Evolutionary conservation across 1,140 invertebrate species (phyloP).

Genomic region (Diorhabda carinulata): DNA sequence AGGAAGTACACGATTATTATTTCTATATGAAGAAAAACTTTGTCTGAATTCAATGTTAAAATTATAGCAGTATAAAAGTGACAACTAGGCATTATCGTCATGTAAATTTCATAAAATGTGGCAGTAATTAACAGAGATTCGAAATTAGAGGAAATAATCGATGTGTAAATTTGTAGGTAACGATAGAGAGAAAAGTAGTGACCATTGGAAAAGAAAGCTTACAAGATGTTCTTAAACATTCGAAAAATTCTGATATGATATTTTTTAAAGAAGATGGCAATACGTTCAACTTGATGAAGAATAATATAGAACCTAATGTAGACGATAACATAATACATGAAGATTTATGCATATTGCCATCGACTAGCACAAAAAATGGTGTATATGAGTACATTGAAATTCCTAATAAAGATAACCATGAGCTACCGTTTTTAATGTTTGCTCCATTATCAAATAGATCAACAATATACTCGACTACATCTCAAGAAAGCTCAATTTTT

Average conservation of each 20-base stretch:
- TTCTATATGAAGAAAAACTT: no score
- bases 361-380: neutral
- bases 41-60: no score
- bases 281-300: neutral
- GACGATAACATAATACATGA: no score
- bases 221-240: neutral
- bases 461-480: constrained; percentile 29
- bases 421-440: neutral
- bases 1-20: no score
- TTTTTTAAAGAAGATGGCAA: constrained; percentile 14
- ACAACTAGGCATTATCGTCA: no score
- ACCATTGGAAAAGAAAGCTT: neutral
- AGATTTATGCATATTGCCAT: no score
- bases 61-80: no score
- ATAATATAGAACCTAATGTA: no score
- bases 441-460: constrained; percentile 26
- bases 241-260: constrained; percentile 14
- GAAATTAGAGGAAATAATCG: no score
- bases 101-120: no score
- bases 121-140: no score
- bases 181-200: constrained; percentile 15
- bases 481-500: constrained; percentile 22
- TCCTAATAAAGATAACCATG: neutral
- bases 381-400: neutral
- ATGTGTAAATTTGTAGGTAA: neutral